A percentile compares a stretch with the other conserved stretches of the same genome.
phyloP scores from a whole-genome alignment of 2,797 vertebrate genomes.

The Eleutherodactylus coqui region DNA sequence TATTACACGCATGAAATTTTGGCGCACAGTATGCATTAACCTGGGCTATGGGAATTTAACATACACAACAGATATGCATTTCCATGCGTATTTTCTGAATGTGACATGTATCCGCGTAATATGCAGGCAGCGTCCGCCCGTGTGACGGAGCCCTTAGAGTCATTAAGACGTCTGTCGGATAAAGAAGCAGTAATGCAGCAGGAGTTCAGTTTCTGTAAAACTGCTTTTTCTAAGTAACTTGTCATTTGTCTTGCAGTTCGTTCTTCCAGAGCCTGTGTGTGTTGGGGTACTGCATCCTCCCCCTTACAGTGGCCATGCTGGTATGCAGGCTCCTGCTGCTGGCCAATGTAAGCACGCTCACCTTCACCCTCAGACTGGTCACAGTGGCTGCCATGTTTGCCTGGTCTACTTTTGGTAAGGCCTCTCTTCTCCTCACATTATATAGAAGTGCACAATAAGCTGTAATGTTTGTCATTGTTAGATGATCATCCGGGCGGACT shows the following conservation, averaged over 20 bases:
- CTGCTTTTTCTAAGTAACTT: background rate
- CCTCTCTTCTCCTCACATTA: background rate
- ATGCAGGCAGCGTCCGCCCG: too few relatives aligned
- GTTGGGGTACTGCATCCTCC: conserved; percentile 94
- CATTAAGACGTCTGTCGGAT: too few relatives aligned
- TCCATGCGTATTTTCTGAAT: too few relatives aligned
- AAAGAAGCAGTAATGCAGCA: background rate
- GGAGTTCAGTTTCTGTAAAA: background rate
- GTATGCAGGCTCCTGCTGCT: conserved; percentile 90
- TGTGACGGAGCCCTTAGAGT: too few relatives aligned
- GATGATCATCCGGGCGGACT: too few relatives aligned
- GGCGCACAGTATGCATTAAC: too few relatives aligned
- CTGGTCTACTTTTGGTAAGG: conserved; percentile 91
- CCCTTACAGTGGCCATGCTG: conserved; percentile 88
- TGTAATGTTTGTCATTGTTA: too few relatives aligned
- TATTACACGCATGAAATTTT: too few relatives aligned
- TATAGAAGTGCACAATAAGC: too few relatives aligned
- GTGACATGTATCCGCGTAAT: too few relatives aligned
- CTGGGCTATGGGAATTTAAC: too few relatives aligned
- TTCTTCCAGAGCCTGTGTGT: conserved; percentile 98
- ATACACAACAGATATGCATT: too few relatives aligned
- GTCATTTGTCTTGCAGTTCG: conserved; percentile 74
- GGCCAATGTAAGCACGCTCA: conserved; percentile 68
- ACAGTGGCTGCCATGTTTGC: conserved; percentile 87
- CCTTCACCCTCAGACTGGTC: conserved; percentile 84